Evolutionary conservation across 2,888 invertebrate species (phyloP), one percentile per base, ranked within the genome.

Genomic region (Schizotus pectinicornis): DNA sequence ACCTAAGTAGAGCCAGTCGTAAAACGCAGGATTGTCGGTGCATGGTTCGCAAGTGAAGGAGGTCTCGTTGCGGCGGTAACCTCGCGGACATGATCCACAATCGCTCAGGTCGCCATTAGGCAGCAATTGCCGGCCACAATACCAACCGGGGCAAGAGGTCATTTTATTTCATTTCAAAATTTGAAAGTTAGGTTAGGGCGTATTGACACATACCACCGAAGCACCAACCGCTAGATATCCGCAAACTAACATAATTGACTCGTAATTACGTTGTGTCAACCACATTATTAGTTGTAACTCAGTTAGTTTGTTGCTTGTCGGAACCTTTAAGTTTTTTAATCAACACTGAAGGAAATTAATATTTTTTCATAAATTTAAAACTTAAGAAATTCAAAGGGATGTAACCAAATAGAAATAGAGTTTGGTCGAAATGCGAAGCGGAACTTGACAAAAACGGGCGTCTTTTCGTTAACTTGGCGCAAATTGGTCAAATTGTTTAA

Each of bases 1-100:
- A 1, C 94, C 93, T 13, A 98, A 85, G 77, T 94, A 95, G 39
- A 97, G 84, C 92, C 95, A 95, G 72, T 97, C 97, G 74, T 98
- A 97, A 36, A 93, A 84, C 8, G 87, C 83, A 0, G 94, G 91
- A 33, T 83, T 82, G 50, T 90, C 89, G 1, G 84, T 83, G 73
- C 97, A 98, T 1, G 85, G 86, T 36, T 90, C 86, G 52, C 90
- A 92, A 75, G 97, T 95, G 31, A 88, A 86, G 45, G 89, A 90
- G 0, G 87, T 84, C 0, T 83, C 80, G 71, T 88, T 88, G 38
- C 91, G 87, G 31, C 91, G 82, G 71, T 84, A 94, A 0, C 97
- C 96, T 66, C 94, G 81, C 0, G 92, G 91, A 71, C 95, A 95
- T 1, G 93, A 89, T 0, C 94, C 94, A 77, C 97, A 97, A 7